Evolutionary conservation across 2,113 vertebrate species (phyloP), one percentile per base, ranked within the genome.

Genomic region (Halichoerus grypus): DNA sequence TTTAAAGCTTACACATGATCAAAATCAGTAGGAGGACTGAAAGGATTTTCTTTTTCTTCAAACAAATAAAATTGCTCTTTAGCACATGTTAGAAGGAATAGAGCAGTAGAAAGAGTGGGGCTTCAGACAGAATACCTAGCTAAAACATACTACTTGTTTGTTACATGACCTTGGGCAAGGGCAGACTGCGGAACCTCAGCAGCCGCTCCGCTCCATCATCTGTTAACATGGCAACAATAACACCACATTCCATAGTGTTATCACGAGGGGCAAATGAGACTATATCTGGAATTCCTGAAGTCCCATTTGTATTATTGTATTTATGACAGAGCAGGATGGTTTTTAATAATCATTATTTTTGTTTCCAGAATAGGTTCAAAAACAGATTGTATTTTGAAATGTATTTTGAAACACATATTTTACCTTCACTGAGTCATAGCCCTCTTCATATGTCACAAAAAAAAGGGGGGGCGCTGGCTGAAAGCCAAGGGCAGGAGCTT

Each of bases 311-410:
- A 36, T 67, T 28, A 33, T 76, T 76, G 39, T 53, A 88, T 61
- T 71, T 36, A 63, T 71, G 84, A 88, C 33, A 53, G 49, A 83
- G n/a, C 28, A 84, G 77, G 46, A 36, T 19, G 65, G n/a, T 63
- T 86, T 91, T 82, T 51, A 87, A 76, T 39, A 49, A 51, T 82
- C 94, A 87, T 67, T 91, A 39, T 55, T 96, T 79, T 86, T 93
- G 49, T 63, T 59, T 36, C 61, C 22, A 79, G 63, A 72, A 46
- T 55, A 65, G 55, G 72, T 72, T n/a, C 19, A 16, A 93, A 95
- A 88, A 84, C 51, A 82, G 15, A 69, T 61, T 93, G 67, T 76
- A 76, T 71, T 83, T 88, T 88, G 69, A 90, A 94, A 63, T 93
- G 67, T 76, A 76, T 71, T 83, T 88, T 88, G 69, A 90, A 94